Conservation (phyloP, 2,113 vertebrate genomes). For the Ardeotis arabs region DNA sequence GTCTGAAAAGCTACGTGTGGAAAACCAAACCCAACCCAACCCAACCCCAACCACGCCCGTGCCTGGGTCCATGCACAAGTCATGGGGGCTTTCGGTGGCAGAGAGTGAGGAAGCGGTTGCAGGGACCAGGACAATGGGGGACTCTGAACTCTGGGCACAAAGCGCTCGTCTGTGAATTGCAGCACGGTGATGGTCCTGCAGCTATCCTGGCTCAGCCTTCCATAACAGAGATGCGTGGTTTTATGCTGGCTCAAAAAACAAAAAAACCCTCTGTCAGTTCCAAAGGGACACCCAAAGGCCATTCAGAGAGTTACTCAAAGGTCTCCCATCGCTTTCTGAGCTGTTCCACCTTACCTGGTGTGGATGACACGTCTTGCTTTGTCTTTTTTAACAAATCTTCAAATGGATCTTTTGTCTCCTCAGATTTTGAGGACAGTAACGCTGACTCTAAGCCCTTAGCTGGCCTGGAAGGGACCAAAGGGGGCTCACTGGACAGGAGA, state of each 20-base stretch:
- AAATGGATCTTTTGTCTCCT: conserved; percentile 86
- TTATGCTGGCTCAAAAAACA: conserved; percentile 35
- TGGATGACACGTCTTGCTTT: conserved; percentile 76
- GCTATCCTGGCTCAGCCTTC: neutral
- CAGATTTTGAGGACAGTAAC: conserved; percentile 55
- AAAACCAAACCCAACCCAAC: neutral
- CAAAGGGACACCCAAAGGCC: neutral
- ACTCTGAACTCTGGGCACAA: neutral
- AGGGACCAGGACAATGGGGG: neutral
- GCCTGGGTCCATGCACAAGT: neutral
- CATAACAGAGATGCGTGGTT: conserved; percentile 9
- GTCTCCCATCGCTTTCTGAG: conserved; percentile 93
- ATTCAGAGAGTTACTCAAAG: conserved; percentile 78
- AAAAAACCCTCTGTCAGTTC: neutral
- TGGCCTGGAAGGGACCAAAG: conserved; percentile 71
- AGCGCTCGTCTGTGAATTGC: neutral
- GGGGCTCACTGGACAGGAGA: conserved; percentile 61
- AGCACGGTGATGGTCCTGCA: conserved; percentile 28
- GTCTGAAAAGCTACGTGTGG: neutral
- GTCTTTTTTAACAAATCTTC: conserved; percentile 89
- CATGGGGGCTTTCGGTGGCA: fast-evolving
- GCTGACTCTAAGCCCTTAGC: conserved; percentile 66
- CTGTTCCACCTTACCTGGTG: conserved; percentile 85
- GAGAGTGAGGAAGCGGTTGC: neutral
- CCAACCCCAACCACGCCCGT: neutral